phyloP scores from a whole-genome alignment of 2,113 vertebrate genomes.

The Potamarius usumacintae region DNA sequence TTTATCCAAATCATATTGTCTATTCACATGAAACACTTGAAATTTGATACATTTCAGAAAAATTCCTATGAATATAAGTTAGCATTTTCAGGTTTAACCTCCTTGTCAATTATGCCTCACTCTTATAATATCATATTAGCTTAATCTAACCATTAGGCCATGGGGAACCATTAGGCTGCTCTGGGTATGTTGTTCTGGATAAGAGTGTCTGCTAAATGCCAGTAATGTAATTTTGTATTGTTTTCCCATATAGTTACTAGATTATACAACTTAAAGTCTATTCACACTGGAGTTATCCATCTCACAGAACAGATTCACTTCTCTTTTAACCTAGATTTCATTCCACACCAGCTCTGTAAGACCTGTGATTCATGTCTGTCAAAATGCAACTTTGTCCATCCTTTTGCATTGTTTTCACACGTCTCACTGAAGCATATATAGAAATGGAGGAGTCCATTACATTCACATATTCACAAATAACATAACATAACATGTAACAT shows the following conservation, averaged over 20 bases:
- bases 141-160: background rate
- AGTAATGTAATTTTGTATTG: background rate
- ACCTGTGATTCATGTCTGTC: background rate
- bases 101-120: background rate
- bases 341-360: background rate
- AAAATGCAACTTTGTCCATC: background rate
- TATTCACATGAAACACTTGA: background rate
- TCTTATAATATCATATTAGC: background rate
- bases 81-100: background rate
- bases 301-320: background rate
- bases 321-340: background rate
- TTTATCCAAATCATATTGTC: background rate
- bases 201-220: too few species aligned
- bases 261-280: background rate
- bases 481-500: background rate
- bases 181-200: too few species aligned
- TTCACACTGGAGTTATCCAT: background rate
- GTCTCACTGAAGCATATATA: background rate
- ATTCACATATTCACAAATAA: background rate
- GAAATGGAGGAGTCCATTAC: background rate
- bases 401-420: background rate
- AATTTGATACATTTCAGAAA: background rate
- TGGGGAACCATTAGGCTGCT: too few species aligned
- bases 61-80: background rate
- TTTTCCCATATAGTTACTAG: background rate